These are phyloP conservation scores for Xiphorhynchus elegans DNA, from an alignment of 2,113 vertebrate species.

Conservation along the genomic window DNA sequence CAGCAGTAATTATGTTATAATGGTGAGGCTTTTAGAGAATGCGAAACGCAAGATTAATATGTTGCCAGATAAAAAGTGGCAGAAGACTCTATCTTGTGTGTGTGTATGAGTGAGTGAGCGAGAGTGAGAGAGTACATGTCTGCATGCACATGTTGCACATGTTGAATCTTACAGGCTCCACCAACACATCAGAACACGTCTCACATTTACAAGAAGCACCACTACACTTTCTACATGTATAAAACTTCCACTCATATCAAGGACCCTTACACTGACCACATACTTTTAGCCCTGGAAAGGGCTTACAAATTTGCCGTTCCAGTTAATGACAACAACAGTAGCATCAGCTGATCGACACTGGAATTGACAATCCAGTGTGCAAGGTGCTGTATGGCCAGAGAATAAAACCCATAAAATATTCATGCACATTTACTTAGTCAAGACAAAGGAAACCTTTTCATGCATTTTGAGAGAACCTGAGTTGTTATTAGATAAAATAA, in stretches of 20 bases:
- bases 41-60: constrained; percentile 62
- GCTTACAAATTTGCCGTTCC: not conserved
- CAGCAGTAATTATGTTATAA: constrained; percentile 81
- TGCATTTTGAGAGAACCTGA: not conserved
- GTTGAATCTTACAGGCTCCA: not conserved
- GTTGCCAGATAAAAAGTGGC: constrained; percentile 51
- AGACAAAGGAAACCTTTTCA: not conserved
- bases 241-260: not conserved
- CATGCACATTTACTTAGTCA: not conserved
- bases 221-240: not conserved
- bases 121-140: not conserved
- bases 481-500: not conserved
- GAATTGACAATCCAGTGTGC: not conserved
- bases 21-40: constrained; percentile 74
- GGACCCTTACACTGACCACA: not conserved
- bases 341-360: not conserved
- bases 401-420: not conserved
- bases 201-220: not conserved
- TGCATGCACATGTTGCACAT: rapidly evolving
- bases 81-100: constrained; percentile 19
- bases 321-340: not conserved
- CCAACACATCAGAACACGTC: not conserved
- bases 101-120: not conserved
- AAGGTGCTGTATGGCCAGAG: not conserved
- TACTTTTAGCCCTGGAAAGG: not conserved